These are phyloP conservation scores for Protobothrops flavoviridis DNA, from an alignment of 2,113 vertebrate genomes.

Conservation along the genomic window DNA sequence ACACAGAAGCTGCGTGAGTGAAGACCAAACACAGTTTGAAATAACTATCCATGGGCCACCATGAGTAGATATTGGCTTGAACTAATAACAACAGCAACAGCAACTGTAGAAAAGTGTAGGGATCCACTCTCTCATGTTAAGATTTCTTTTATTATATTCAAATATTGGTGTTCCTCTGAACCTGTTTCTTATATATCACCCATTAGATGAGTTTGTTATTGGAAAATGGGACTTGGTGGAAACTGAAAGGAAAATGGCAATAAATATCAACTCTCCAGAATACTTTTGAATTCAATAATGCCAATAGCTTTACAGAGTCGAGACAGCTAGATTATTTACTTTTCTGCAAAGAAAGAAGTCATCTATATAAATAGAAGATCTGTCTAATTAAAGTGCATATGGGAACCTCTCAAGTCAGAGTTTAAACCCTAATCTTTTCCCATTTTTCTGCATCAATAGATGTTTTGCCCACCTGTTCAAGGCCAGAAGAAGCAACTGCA, in stretches of 20 bases:
- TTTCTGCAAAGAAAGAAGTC: background rate
- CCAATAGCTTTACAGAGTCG: background rate
- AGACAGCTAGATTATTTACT: background rate
- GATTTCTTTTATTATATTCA: background rate
- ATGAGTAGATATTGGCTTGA: background rate
- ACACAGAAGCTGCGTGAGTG: background rate
- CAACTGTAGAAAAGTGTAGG: background rate
- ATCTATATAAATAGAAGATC: background rate
- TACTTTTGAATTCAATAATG: background rate
- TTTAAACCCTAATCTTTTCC: background rate
- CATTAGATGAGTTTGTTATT: background rate
- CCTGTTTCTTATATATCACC: background rate
- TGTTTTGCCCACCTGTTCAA: background rate
- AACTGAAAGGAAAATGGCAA: background rate
- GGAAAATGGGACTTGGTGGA: background rate
- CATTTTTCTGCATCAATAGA: background rate
- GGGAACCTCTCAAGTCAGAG: background rate
- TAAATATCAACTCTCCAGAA: background rate
- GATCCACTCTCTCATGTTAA: background rate
- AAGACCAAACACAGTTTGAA: background rate
- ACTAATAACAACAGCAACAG: background rate
- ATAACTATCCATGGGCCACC: background rate
- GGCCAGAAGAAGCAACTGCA: background rate
- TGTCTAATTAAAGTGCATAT: background rate
- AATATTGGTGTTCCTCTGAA: background rate